Base-by-base conservation (phyloP, 2,113 vertebrate genomes). In the Argyrosomus japonicus region DNA sequence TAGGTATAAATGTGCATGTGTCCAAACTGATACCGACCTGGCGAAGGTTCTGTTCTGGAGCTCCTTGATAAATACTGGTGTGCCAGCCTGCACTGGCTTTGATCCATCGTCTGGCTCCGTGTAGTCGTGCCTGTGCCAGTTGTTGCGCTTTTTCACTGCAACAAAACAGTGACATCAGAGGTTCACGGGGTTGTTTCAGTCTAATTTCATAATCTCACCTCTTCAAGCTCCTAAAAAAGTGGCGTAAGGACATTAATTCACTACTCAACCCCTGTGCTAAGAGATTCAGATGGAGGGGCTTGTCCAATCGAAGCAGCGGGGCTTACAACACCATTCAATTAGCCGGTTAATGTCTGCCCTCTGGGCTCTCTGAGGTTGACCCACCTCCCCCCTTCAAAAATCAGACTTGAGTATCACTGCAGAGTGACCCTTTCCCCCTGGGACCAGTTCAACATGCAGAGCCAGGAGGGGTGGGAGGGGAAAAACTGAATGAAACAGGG, bases 91-190 rank as follows among this genome's bases (percentile, higher is more conserved):
- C 81, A 99, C 97, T 0, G 97, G 97, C 84, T 96, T 97, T 47
- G 94, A 95, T 74, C 97, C 97, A 25, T 98, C 97, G 27, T 97
- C 96, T 11, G 93, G 75, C 87, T 99, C 98, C 0, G 98, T 99
- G 95, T 99, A 99, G 92, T 99, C 98, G 18, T 99, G 98, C 63
- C 98, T 95, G 91, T 99, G 98, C 97, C 97, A 98, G 93, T 99
- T 99, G 86, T 96, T 97, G 75, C 98, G 95, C 93, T 95, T 97
- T 92, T 99, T 99, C 97, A 99, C 98, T 99, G 77, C 11, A 89
- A 91, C 77, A 75, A 47, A 80, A 54, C 7, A 60, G 13, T 54
- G 8, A 63, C 3, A 18, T 27, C 43, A 0, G 14, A 60, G 29
- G 40, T 75, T 83, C 8, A 68, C 8, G 0, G 23, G 36, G 17